A percentile compares a stretch with the other conserved stretches of the same genome.
These are phyloP conservation scores for Galaxea fascicularis DNA, from an alignment of 92 coral and sea anemone genomes.

Conservation along the genomic window DNA sequence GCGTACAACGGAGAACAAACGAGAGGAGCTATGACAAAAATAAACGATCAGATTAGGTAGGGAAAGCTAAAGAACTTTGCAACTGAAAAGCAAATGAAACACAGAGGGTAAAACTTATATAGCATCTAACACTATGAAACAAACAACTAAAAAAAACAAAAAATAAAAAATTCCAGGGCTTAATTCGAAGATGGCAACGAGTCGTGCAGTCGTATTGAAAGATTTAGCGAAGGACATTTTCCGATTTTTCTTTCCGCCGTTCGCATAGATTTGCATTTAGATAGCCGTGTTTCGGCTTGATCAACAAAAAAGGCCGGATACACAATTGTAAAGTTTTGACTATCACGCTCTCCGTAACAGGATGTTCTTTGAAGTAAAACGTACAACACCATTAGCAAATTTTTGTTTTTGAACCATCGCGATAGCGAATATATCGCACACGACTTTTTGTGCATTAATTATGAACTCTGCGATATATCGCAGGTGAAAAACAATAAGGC, in stretches of 20 bases:
- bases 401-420: slow-evolving; percentile 11
- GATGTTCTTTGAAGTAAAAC: slow-evolving; percentile 25
- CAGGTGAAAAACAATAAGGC: neutral
- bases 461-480: neutral
- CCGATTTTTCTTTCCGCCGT: slow-evolving; percentile 9
- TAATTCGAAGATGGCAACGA: neutral
- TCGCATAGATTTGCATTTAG: slow-evolving; percentile 38
- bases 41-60: neutral
- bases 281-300: slow-evolving; percentile 23
- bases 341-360: slow-evolving; percentile 2
- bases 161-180: too few species aligned
- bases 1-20: neutral
- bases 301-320: slow-evolving; percentile 27
- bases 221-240: slow-evolving; percentile 13
- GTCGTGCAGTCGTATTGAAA: neutral
- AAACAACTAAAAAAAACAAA: too few species aligned
- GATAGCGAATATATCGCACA: neutral
- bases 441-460: neutral
- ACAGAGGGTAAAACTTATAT: too few species aligned
- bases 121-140: too few species aligned
- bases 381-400: neutral
- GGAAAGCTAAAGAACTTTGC: neutral
- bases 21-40: neutral
- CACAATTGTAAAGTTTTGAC: slow-evolving; percentile 14
- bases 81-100: neutral